These are phyloP conservation scores for Xiphophorus maculatus DNA, from an alignment of 2,113 vertebrate genomes.

Conservation along the genomic window DNA sequence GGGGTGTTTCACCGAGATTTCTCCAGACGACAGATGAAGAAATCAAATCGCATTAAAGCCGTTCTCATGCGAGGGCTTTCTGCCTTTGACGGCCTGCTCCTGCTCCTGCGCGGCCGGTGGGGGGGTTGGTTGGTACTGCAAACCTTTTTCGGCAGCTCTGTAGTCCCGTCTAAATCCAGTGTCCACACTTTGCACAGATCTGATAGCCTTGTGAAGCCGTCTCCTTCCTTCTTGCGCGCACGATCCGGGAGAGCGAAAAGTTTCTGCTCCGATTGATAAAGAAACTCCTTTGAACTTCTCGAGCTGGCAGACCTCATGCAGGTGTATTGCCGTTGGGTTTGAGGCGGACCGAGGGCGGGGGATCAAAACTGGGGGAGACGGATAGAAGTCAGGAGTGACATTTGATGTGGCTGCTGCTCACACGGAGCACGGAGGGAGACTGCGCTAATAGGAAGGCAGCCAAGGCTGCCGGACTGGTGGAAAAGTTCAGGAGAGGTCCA, in stretches of 20 bases:
- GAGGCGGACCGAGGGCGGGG: constrained; percentile 7
- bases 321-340: constrained; percentile 7
- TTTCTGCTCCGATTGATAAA: constrained; percentile 31
- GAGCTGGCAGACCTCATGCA: constrained; percentile 23
- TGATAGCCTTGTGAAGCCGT: constrained; percentile 19
- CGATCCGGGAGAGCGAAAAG: constrained; percentile 15
- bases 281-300: constrained; percentile 48
- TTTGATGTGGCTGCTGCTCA: constrained; percentile 24
- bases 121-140: not conserved
- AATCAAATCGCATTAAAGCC: constrained; percentile 36
- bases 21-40: constrained; percentile 24
- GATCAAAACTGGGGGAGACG: constrained; percentile 53
- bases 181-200: constrained; percentile 21
- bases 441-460: constrained; percentile 12
- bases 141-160: constrained; percentile 1
- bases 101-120: constrained; percentile 12
- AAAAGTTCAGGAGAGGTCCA: constrained; percentile 17
- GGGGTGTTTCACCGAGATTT: too few relatives aligned
- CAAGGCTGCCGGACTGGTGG: constrained; percentile 13
- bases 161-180: constrained; percentile 13
- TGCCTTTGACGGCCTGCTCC: constrained; percentile 11
- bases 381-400: constrained; percentile 35
- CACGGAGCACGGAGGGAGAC: constrained; percentile 22
- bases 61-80: constrained; percentile 30
- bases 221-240: not conserved